Evolutionary conservation across 2,888 invertebrate genomes (phyloP), one percentile per base, ranked within the genome.

Genomic region (Melanophora roralis): DNA sequence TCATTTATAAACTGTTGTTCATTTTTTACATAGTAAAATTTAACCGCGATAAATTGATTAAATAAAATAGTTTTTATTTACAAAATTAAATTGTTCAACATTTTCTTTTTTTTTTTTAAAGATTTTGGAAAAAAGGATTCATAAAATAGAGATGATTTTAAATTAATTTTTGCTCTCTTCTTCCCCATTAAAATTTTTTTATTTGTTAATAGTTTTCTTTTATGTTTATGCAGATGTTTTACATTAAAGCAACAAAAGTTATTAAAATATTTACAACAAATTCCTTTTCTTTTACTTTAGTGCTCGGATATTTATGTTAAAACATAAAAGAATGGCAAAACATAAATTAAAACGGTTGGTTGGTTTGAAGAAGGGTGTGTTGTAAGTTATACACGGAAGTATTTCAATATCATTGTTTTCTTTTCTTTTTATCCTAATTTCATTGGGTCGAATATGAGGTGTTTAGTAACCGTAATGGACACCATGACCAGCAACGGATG

Each of bases 401-500:
- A 49, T 9, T 49, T 60, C 55, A 16, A 43, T 57, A 47, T 59
- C 34, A 59, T 68, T 38, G 40, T 74, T 81, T 43, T 51, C 32
- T 49, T 38, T 38, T 62, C 8, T 59, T 34, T 23, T 57, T 57
- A 32, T 49, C 19, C 12, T 45, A 64, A 14, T 64, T 34, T 16
- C 19, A 1, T 16, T n/a, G 11, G 36, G 62, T 21, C 23, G 12
- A n/a, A 9, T n/a, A 51, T 12, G 8, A 53, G 16, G 4, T 57
- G 47, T 65, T 84, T 89, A 89, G 83, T 89, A 90, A 75, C 88
- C 90, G 84, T 89, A 89, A 78, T 89, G 90, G 21, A 88, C 85
- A 81, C 90, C 90, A 84, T 89, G 90, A 73, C 89, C 90, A 47
- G 88, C 86, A 82, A 89, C 88, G 73, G 90, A 88, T 85, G 90